Conservation (phyloP, 2,797 vertebrate species). For the Rhynchonycteris naso region DNA sequence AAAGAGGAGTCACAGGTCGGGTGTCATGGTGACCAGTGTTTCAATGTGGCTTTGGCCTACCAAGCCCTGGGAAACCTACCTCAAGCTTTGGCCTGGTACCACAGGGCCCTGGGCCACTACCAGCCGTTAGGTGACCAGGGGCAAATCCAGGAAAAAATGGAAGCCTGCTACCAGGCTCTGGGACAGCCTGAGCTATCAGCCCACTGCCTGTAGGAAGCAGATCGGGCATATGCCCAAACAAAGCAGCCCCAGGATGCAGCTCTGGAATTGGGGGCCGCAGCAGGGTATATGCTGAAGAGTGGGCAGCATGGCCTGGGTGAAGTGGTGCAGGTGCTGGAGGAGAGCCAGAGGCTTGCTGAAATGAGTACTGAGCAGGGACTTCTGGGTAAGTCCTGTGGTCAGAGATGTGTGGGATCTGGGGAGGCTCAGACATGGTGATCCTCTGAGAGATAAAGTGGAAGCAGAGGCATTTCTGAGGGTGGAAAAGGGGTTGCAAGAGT, state of each 20-base stretch:
- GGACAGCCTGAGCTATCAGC: conserved; percentile 83
- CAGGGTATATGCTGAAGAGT: conserved; percentile 88
- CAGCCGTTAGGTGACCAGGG: conserved; percentile 81
- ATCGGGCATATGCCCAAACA: conserved; percentile 80
- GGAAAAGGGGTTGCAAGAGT: background rate
- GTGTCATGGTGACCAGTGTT: conserved; percentile 86
- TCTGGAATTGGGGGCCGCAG: conserved; percentile 86
- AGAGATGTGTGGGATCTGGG: background rate
- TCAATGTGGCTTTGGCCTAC: conserved; percentile 88
- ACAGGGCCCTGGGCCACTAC: conserved; percentile 83
- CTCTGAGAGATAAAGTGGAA: background rate
- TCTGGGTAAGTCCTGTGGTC: conserved; percentile 81
- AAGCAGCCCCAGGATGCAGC: conserved; percentile 83
- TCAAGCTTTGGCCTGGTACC: conserved; percentile 84
- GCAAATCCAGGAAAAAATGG: conserved; percentile 87
- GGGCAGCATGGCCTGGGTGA: conserved; percentile 78
- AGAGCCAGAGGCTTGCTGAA: conserved; percentile 86
- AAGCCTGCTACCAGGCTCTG: conserved; percentile 86
- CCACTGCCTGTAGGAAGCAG: conserved; percentile 84
- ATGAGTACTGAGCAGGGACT: conserved; percentile 76
- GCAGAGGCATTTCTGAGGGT: background rate
- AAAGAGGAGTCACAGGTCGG: conserved; percentile 70
- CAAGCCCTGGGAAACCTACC: conserved; percentile 85
- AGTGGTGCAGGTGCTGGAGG: conserved; percentile 83
- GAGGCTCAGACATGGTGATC: background rate